Conservation (phyloP, 2,888 invertebrate genomes). For the Amiota mariae region DNA sequence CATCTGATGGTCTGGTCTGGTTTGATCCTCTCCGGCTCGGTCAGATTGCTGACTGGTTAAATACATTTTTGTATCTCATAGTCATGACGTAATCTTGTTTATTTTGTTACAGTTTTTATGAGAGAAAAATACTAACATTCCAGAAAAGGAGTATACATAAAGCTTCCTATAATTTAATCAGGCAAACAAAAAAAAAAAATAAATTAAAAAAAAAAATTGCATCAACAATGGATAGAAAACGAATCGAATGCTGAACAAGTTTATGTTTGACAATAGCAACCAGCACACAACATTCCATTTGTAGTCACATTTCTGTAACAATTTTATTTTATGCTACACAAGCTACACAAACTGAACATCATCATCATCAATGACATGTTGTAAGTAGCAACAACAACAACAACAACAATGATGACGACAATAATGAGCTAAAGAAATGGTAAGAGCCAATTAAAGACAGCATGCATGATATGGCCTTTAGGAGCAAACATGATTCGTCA, state of each 20-base stretch:
- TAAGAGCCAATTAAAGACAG: background rate
- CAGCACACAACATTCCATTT: slow-evolving; percentile 12
- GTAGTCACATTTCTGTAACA: slow-evolving; percentile 13
- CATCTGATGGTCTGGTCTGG: background rate
- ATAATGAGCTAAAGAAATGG: slow-evolving; percentile 8
- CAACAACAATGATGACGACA: background rate
- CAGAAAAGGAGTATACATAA: slow-evolving; percentile 14
- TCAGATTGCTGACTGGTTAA: background rate
- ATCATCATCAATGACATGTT: too few relatives aligned
- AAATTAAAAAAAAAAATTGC: background rate
- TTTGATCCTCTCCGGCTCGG: background rate
- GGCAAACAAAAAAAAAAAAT: background rate
- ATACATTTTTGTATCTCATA: slow-evolving; percentile 1
- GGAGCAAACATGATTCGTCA: background rate
- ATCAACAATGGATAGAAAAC: background rate
- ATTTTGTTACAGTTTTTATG: slow-evolving; percentile 18
- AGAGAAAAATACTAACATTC: slow-evolving; percentile 31
- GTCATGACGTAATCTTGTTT: slow-evolving; percentile 4
- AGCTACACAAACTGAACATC: background rate
- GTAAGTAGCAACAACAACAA: background rate
- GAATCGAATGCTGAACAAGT: background rate
- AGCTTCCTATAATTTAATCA: slow-evolving; percentile 13
- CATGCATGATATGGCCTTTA: slow-evolving; percentile 7
- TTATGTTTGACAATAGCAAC: slow-evolving; percentile 5
- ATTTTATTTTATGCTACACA: slow-evolving; percentile 4